A percentile compares a stretch with the other conserved stretches of the same genome.
phyloP scores from a whole-genome alignment of 2,797 vertebrate species.

The Choloepus didactylus region DNA sequence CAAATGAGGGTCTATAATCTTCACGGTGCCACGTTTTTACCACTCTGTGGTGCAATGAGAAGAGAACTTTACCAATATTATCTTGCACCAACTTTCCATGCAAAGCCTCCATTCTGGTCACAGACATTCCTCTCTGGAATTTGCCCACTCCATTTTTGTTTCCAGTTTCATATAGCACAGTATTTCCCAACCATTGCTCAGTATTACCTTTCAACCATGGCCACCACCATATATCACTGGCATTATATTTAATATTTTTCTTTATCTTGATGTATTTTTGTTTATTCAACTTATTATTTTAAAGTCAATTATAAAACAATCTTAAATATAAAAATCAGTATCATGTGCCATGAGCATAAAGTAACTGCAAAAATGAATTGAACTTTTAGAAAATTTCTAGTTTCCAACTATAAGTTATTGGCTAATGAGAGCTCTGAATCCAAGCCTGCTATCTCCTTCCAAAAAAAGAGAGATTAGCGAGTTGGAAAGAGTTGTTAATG shows the following conservation, averaged over 20 bases:
- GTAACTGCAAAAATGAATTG: neutral
- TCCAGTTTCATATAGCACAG: fast-evolving
- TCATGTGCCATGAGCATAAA: neutral
- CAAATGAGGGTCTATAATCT: neutral
- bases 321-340: neutral
- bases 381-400: neutral
- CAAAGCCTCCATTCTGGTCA: neutral
- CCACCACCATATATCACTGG: neutral
- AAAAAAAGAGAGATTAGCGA: neutral
- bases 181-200: neutral
- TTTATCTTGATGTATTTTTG: neutral
- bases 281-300: neutral
- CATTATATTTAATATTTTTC: neutral
- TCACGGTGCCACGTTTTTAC: neutral
- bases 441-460: neutral
- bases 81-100: neutral
- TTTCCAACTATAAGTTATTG: neutral
- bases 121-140: neutral
- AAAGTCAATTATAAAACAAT: neutral
- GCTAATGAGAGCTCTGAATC: neutral
- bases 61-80: neutral
- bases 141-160: no score
- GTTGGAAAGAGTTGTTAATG: neutral
- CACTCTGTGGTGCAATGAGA: neutral
- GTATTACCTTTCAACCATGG: neutral